A percentile compares a stretch with the other conserved stretches of the same genome.
These are phyloP conservation scores for Rhagium mordax DNA, from an alignment of 2,888 invertebrate species.

Conservation along the genomic window DNA sequence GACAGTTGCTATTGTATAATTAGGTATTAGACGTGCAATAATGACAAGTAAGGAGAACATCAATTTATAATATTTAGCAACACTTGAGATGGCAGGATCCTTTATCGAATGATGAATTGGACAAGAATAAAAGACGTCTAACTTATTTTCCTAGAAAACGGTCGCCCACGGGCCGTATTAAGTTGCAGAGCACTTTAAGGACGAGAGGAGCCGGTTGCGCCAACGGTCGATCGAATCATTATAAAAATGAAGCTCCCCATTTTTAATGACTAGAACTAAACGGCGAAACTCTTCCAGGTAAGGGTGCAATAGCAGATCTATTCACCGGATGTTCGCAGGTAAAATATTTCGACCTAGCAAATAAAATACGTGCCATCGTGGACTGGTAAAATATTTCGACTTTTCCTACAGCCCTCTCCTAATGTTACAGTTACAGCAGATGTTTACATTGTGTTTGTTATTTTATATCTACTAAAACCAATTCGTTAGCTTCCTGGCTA, in stretches of 20 bases:
- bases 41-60: background rate
- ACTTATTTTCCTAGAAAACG: background rate
- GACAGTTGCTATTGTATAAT: background rate
- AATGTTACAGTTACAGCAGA: too few relatives aligned
- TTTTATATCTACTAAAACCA: too few relatives aligned
- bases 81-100: conserved; percentile 5
- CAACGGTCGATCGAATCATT: background rate
- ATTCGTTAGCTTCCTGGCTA: background rate
- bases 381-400: too few relatives aligned
- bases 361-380: too few relatives aligned
- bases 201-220: background rate
- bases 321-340: too few relatives aligned
- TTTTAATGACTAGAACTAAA: too few relatives aligned
- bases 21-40: background rate
- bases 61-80: conserved; percentile 15
- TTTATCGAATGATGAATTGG: conserved; percentile 5
- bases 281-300: too few relatives aligned
- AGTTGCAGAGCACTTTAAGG: background rate
- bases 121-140: background rate
- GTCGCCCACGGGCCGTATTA: conserved; percentile 13
- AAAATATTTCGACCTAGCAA: too few relatives aligned
- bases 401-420: too few relatives aligned
- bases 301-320: too few relatives aligned
- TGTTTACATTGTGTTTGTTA: too few relatives aligned
- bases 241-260: too few relatives aligned